phyloP scores from a whole-genome alignment of 2,888 invertebrate species.

The Monochamus alternatus region DNA sequence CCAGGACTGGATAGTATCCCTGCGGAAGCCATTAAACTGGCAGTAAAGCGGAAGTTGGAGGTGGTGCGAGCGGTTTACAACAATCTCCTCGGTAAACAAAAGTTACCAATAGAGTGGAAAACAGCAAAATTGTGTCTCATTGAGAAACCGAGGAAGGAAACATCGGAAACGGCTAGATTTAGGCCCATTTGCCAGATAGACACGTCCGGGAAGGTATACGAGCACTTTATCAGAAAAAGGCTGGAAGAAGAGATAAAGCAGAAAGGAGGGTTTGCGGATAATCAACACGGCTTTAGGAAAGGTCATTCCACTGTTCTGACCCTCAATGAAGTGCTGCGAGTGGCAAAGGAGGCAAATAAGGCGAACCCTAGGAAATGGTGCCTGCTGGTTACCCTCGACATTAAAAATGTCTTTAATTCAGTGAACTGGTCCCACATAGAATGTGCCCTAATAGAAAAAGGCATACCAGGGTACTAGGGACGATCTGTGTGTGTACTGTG shows the following conservation, averaged over 20 bases:
- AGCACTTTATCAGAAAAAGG: not conserved
- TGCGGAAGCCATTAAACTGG: not conserved
- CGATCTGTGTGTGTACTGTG: no score
- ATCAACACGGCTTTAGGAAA: not conserved
- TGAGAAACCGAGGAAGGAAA: not conserved
- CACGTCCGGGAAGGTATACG: not conserved
- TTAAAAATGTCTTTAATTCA: slow-evolving; percentile 8
- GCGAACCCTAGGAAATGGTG: not conserved
- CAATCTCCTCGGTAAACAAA: not conserved
- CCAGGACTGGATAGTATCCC: not conserved
- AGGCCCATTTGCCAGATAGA: not conserved
- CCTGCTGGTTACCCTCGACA: not conserved
- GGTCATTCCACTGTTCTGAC: not conserved
- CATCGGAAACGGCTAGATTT: not conserved
- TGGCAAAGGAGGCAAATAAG: not conserved
- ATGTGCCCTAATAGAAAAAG: not conserved
- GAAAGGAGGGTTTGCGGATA: not conserved
- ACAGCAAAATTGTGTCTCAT: not conserved
- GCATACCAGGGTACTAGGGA: not conserved
- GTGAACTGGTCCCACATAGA: slow-evolving; percentile 16
- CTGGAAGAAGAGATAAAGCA: not conserved
- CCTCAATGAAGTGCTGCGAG: not conserved
- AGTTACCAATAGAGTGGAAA: not conserved
- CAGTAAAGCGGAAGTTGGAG: not conserved
- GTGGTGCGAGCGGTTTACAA: no score